phyloP scores from a whole-genome alignment of 2,888 invertebrate species.

The Hirtodrosophila histrioides region DNA sequence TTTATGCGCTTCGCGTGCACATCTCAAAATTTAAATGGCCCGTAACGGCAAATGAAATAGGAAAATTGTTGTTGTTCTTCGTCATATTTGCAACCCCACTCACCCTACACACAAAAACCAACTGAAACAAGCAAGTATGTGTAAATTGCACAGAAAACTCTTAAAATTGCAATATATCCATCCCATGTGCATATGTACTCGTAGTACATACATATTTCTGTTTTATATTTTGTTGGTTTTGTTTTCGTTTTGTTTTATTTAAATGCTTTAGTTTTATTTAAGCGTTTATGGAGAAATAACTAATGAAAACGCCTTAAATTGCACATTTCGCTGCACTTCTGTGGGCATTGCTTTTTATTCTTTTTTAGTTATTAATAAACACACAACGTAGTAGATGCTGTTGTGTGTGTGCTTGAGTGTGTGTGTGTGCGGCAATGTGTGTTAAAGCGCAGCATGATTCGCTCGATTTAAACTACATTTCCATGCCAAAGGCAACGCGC shows the following conservation, averaged over 20 bases:
- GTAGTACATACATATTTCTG: slow-evolving; percentile 10
- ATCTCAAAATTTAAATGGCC: slow-evolving; percentile 80
- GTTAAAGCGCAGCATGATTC: slow-evolving; percentile 81
- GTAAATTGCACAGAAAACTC: slow-evolving; percentile 65
- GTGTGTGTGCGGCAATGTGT: slow-evolving; percentile 51
- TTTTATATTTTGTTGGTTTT: slow-evolving; percentile 8
- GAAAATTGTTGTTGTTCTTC: slow-evolving; percentile 57
- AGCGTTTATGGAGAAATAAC: slow-evolving; percentile 79
- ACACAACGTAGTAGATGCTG: slow-evolving; percentile 24
- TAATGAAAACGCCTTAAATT: slow-evolving; percentile 74
- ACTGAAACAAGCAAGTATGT: slow-evolving; percentile 28
- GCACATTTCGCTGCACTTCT: slow-evolving; percentile 62
- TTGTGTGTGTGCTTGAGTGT: slow-evolving; percentile 18
- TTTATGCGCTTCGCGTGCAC: slow-evolving; percentile 79
- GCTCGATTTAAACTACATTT: slow-evolving; percentile 83
- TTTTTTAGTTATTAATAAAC: slow-evolving; percentile 70
- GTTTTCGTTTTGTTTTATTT: slow-evolving; percentile 60
- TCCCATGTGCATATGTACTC: slow-evolving; percentile 6
- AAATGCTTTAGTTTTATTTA: slow-evolving; percentile 76
- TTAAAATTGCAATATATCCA: slow-evolving; percentile 52
- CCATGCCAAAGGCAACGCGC: slow-evolving; percentile 80
- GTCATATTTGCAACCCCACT: slow-evolving; percentile 28
- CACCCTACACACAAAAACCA: slow-evolving; percentile 1
- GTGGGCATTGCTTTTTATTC: slow-evolving; percentile 19
- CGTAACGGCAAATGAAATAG: slow-evolving; percentile 77